phyloP scores from a whole-genome alignment of 2,888 invertebrate species.

The Scaptomyza parva region DNA sequence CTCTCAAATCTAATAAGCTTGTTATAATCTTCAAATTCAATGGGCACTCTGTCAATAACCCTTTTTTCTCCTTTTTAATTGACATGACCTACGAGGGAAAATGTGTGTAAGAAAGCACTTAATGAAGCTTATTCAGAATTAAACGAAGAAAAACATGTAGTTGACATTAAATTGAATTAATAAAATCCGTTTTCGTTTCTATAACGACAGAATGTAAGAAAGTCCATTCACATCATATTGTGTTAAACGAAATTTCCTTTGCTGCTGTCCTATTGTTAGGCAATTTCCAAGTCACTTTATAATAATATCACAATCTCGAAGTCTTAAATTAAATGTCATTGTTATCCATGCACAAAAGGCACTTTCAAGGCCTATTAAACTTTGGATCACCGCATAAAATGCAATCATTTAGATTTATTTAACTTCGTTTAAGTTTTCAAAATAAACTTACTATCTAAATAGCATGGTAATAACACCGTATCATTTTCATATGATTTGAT shows the following conservation, averaged over 20 bases:
- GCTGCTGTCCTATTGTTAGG: constrained; percentile 55
- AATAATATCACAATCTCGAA: constrained; percentile 40
- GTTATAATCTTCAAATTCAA: constrained; percentile 6
- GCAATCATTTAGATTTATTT: not conserved
- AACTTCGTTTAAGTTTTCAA: not conserved
- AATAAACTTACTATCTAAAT: constrained; percentile 88
- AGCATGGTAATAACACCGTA: constrained; percentile 91
- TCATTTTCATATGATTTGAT: constrained; percentile 92
- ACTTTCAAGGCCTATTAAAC: constrained; percentile 50
- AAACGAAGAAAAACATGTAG: not conserved
- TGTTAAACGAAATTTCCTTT: constrained; percentile 41
- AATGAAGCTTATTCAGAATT: not conserved
- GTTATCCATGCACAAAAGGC: constrained; percentile 51
- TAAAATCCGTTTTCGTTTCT: constrained; percentile 55
- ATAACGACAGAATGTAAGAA: constrained; percentile 41
- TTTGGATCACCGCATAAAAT: not conserved
- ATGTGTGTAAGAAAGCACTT: not conserved
- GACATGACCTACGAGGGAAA: constrained; percentile 11
- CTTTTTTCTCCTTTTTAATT: constrained; percentile 35
- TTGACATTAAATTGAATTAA: constrained; percentile 59
- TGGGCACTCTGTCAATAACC: constrained; percentile 48
- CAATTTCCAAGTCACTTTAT: constrained; percentile 49
- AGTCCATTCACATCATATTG: constrained; percentile 46
- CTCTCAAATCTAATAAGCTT: not conserved
- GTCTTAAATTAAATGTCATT: constrained; percentile 60